Evolutionary conservation across 2,797 vertebrate genomes (phyloP).

Genomic region (Smutsia temminckii): DNA sequence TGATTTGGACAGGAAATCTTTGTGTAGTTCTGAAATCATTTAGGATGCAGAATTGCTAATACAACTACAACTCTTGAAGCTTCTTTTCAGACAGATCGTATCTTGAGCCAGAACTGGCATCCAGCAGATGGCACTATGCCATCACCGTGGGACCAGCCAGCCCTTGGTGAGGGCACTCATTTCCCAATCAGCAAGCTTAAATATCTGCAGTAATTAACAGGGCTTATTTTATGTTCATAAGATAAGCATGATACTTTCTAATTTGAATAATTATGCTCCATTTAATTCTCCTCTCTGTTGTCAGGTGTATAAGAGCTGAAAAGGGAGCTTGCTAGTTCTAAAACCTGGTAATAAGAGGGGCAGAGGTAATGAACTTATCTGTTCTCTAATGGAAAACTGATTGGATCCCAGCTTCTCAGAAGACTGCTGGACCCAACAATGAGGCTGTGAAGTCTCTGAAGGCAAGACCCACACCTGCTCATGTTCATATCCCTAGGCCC

Average conservation of each 20-base stretch:
- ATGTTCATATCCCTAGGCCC: background rate
- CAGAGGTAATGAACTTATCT: background rate
- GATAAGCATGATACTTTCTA: constrained; percentile 41
- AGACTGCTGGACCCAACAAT: background rate
- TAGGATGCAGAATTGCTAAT: background rate
- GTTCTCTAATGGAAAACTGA: background rate
- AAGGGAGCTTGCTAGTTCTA: constrained; percentile 17
- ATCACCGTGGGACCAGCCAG: background rate
- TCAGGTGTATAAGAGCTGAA: constrained; percentile 27
- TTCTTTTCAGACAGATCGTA: background rate
- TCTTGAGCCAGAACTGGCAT: background rate
- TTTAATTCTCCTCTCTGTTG: constrained; percentile 34
- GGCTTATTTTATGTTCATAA: constrained; percentile 42
- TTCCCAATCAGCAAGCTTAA: constrained; percentile 18
- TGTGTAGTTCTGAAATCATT: background rate
- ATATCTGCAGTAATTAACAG: constrained; percentile 61
- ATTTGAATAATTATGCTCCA: constrained; percentile 66
- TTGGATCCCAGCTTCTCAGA: background rate
- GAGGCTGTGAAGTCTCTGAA: background rate
- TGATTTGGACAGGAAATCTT: background rate
- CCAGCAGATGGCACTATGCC: constrained; percentile 72
- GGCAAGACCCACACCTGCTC: background rate
- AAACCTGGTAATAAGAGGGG: background rate
- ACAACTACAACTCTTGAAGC: background rate
- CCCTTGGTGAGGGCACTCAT: background rate